Evolutionary conservation across 2,113 vertebrate species (phyloP), one percentile per base, ranked within the genome.

Genomic region (Nothoprocta pentlandii): DNA sequence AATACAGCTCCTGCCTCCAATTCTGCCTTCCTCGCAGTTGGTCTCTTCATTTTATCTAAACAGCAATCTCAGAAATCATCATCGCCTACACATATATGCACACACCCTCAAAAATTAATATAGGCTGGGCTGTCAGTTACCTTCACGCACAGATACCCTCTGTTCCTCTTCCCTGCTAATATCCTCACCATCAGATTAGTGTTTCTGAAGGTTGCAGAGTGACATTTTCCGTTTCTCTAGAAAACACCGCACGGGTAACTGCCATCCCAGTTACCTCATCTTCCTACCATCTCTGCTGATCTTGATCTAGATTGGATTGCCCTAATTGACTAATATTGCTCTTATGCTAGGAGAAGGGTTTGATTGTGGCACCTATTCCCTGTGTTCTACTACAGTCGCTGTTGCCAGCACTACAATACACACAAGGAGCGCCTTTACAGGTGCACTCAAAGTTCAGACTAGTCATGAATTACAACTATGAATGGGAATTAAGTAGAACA

Each of bases 391-490:
- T 91, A 80, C 47, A 81, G 62, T 22, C 25, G 2, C 73, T 10
- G 64, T 83, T 95, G 92, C 92, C 95, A 96, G 80, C 90, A 93
- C 61, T 30, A 91, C 75, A 90, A 66, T 21, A 59, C 67, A 91
- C 86, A 90, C 83, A 92, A 96, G 89, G 86, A 92, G 90, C 23
- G 67, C 77, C 93, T 93, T 88, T 83, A 80, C 85, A 97, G 95
- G 94, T 96, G 94, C 96, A 95, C 61, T 88, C 68, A 86, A 87
- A 96, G 94, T 96, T 95, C 96, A 97, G 93, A 75, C 70, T 89
- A 83, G 84, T 68, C 80, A 85, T 70, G 80, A 96, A 93, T 92
- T 87, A 94, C 91, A 95, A 26, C 76, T 66, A 73, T 96, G 94
- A 96, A 93, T 94, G 91, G 89, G 47, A 96, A 89, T 78, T 87